Base-by-base conservation (phyloP, 1,140 invertebrate genomes). In the Drosophila neocordata region DNA sequence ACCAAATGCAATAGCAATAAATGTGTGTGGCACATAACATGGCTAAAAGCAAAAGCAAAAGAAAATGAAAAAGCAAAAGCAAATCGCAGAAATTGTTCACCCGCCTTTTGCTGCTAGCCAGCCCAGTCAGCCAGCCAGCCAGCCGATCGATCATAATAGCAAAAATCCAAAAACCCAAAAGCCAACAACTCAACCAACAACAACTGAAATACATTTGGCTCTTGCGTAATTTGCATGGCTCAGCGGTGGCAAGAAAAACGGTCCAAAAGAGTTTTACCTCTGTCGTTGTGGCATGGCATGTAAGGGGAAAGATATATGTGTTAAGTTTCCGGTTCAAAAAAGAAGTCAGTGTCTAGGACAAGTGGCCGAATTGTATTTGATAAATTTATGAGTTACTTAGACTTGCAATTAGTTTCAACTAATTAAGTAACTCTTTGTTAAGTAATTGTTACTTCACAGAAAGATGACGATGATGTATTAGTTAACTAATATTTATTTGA, bases 271-370 rank as follows among this genome's bases (percentile, higher is more conserved):
- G 65, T 69, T 87, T 82, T 85, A 83, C 74, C 41, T 20, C 72
- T 65, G 62, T 75, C 65, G 74, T 79, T 73, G 22, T 31, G 27
- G 27, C 27, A 31, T 18, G 15, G 41, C 41, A 48, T 48, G 18
- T 20, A 7, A 31, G 27, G 37, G 73, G 77, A 80, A 82, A 67
- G 55, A 66, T 67, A 53, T 66, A 68, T 63, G 56, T 61, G 52
- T 64, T 35, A 59, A 77, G 79, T 88, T 87, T 87, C 82, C 82
- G 82, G 82, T 88, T 75, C 66, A 61, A 64, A 59, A 81, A 77
- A 69, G 65, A 87, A 87, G 83, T 87, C 83, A 87, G 81, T 83
- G 83, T 87, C 83, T 87, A 87, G 83, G 83, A 88, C 83, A 88
- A 79, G 72, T 72, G 62, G 65, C 82, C 69, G 65, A 59, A 60